Percentiles rank a stretch among this genome's conserved stretches.
These are phyloP conservation scores for Masnerella sp. DNA, from an alignment of 2,888 invertebrate species.

Conservation along the genomic window DNA sequence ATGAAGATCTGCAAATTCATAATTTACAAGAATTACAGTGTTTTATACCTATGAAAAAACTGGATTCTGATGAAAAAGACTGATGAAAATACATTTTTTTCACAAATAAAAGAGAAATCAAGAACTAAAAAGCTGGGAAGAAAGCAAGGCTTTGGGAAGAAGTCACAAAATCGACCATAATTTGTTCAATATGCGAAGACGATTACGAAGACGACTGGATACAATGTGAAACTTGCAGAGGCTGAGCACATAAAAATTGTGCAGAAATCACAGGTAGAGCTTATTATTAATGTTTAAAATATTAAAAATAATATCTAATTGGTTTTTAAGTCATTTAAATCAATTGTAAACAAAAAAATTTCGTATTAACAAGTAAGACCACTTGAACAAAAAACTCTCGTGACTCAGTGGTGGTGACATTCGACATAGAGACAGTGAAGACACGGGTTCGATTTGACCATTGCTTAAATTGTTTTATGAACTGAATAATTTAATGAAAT, in stretches of 20 bases:
- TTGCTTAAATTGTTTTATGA: too few species aligned
- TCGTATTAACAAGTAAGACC: too few species aligned
- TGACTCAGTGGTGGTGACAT: too few species aligned
- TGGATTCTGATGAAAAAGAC: background rate
- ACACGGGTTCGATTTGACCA: too few species aligned
- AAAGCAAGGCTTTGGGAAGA: background rate
- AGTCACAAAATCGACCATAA: background rate
- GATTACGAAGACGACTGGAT: background rate
- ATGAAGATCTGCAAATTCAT: background rate
- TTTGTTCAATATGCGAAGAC: slow-evolving; percentile 1
- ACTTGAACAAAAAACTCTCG: too few species aligned
- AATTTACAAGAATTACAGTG: background rate
- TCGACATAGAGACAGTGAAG: too few species aligned
- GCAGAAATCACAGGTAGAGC: background rate
- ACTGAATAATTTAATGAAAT: too few species aligned
- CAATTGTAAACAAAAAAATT: too few species aligned
- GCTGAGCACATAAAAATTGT: background rate
- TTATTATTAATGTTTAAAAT: slow-evolving; percentile 1
- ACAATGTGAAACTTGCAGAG: background rate
- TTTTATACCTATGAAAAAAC: background rate
- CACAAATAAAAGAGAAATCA: slow-evolving; percentile 6
- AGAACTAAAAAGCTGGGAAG: slow-evolving; percentile 1
- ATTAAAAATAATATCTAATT: background rate
- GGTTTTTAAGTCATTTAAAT: too few species aligned
- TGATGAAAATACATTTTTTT: background rate